Evolutionary conservation across 2,888 invertebrate species (phyloP).

Genomic region (Venustoraphidia nigricollis): DNA sequence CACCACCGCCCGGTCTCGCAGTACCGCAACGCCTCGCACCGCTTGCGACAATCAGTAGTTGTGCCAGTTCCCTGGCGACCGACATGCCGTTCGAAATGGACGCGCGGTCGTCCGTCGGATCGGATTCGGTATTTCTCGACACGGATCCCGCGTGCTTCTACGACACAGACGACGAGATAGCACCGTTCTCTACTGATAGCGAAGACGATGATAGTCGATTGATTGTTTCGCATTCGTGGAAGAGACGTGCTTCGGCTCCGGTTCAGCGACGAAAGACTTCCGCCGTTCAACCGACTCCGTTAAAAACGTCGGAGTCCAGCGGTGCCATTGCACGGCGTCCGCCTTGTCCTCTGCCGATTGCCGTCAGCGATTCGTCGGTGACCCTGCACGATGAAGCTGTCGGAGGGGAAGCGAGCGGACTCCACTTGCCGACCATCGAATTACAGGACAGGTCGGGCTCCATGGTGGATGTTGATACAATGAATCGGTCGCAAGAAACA

Average conservation of each 20-base stretch:
- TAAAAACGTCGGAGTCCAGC: no score
- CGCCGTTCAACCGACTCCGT: no score
- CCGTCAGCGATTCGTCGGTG: no score
- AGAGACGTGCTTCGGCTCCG: slow-evolving; percentile 15
- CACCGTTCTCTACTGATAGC: slow-evolving; percentile 71
- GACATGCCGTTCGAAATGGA: slow-evolving; percentile 50
- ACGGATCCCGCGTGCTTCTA: slow-evolving; percentile 39
- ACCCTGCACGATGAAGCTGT: no score
- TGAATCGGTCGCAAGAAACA: no score
- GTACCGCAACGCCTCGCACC: slow-evolving; percentile 44
- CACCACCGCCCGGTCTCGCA: slow-evolving; percentile 14
- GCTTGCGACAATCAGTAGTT: slow-evolving; percentile 66
- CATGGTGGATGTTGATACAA: no score
- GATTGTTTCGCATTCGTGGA: slow-evolving; percentile 8
- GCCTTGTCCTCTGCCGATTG: no score
- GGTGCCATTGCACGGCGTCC: no score
- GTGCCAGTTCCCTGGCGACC: slow-evolving; percentile 48
- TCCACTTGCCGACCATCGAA: no score
- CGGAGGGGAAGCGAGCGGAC: no score
- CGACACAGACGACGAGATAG: slow-evolving; percentile 74
- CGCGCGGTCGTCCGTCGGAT: slow-evolving; percentile 50
- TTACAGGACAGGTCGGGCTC: no score
- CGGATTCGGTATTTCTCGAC: slow-evolving; percentile 69
- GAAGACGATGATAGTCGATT: slow-evolving; percentile 32
- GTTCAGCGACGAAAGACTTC: slow-evolving; percentile 15